phyloP scores from a whole-genome alignment of 2,797 vertebrate species.

The Potorous gilbertii region DNA sequence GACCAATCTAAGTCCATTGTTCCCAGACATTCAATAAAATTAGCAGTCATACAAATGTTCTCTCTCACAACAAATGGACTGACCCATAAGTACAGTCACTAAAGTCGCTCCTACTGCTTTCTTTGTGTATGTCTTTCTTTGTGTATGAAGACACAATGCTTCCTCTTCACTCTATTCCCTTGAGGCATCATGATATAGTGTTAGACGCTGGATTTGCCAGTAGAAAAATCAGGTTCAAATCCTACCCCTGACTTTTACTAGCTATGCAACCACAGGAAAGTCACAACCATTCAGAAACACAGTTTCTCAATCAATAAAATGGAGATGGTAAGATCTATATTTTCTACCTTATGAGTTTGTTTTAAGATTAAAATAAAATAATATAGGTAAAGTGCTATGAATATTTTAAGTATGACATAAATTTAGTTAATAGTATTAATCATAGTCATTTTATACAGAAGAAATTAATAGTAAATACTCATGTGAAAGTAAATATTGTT shows the following conservation, averaged over 20 bases:
- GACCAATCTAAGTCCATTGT: not conserved
- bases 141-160: not conserved
- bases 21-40: not conserved
- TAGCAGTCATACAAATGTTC: not conserved
- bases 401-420: not conserved
- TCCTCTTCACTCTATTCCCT: not conserved
- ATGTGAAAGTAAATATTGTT: slow-evolving; percentile 2
- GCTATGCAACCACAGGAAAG: not conserved
- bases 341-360: not conserved
- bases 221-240: not conserved
- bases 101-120: not conserved
- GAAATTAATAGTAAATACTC: slow-evolving; percentile 36
- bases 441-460: slow-evolving; percentile 10
- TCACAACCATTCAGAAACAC: not conserved
- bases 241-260: not conserved
- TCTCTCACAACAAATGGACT: not conserved
- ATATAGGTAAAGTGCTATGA: not conserved
- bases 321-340: not conserved
- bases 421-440: not conserved
- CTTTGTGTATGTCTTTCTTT: not conserved
- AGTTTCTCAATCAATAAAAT: not conserved
- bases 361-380: not conserved
- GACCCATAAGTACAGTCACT: not conserved
- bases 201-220: not conserved
- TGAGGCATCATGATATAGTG: not conserved